Evolutionary conservation across 2,888 invertebrate genomes (phyloP).

Genomic region (Rhingia campestris): DNA sequence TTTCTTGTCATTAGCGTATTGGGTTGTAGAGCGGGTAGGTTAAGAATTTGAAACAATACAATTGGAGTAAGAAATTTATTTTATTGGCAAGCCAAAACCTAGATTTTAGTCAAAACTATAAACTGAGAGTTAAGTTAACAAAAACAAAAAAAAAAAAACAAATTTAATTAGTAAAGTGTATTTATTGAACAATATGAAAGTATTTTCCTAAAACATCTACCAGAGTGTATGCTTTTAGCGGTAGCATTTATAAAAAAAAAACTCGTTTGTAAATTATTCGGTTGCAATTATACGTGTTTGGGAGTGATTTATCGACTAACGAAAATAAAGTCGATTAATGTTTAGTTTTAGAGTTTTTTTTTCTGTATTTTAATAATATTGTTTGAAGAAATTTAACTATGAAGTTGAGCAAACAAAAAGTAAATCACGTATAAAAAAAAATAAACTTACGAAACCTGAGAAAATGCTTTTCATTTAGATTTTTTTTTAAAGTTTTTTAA

Average conservation of each 20-base stretch:
- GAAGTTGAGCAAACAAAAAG: constrained; percentile 32
- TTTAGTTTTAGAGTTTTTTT: constrained; percentile 50
- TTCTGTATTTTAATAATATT: constrained; percentile 29
- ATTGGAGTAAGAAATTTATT: constrained; percentile 24
- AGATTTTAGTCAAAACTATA: constrained; percentile 30
- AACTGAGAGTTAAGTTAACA: constrained; percentile 25
- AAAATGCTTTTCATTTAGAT: background rate
- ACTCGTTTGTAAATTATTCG: constrained; percentile 27
- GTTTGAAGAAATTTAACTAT: constrained; percentile 29
- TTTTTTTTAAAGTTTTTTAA: background rate
- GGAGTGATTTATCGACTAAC: constrained; percentile 21
- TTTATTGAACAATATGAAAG: constrained; percentile 60
- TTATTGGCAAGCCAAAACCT: constrained; percentile 60
- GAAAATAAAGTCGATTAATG: constrained; percentile 41
- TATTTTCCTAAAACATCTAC: constrained; percentile 55
- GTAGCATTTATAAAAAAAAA: constrained; percentile 60
- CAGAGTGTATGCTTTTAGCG: constrained; percentile 48
- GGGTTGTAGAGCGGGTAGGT: constrained; percentile 30
- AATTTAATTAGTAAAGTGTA: constrained; percentile 25
- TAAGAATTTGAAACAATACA: constrained; percentile 20
- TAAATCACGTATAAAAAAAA: constrained; percentile 5
- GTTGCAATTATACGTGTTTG: constrained; percentile 42
- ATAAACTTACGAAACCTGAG: constrained; percentile 58
- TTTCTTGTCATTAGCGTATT: constrained; percentile 40
- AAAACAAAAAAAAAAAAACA: too few relatives aligned